A percentile compares a stretch with the other conserved stretches of the same genome.
Conservation (phyloP, 2,113 vertebrate genomes). For the Carlito syrichta region DNA sequence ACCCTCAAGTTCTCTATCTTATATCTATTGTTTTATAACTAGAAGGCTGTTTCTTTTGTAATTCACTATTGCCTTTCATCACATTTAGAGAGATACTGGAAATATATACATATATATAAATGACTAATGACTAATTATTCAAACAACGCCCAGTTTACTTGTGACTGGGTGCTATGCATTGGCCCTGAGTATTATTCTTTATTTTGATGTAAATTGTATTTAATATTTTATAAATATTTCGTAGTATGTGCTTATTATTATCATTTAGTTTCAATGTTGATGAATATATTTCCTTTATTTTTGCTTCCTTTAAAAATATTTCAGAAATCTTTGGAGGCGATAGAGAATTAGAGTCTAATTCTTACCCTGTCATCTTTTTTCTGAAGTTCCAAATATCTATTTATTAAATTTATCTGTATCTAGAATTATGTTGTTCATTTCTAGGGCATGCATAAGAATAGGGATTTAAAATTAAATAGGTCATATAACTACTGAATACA, state of each 20-base stretch:
- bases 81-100: background rate
- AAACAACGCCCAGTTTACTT: background rate
- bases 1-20: background rate
- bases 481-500: background rate
- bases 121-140: background rate
- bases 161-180: background rate
- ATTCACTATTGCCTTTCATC: background rate
- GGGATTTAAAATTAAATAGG: background rate
- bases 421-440: background rate
- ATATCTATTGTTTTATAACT: background rate
- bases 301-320: background rate
- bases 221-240: background rate
- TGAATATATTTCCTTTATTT: background rate
- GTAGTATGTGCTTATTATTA: background rate
- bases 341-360: background rate
- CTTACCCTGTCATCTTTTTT: background rate
- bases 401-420: background rate
- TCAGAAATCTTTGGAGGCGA: background rate
- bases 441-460: background rate
- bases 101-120: background rate
- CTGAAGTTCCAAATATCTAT: background rate
- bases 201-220: background rate
- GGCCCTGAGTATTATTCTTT: background rate
- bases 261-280: background rate
- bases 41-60: background rate